Conservation (phyloP, 2,888 invertebrate species). For the Taphrorychus bicolor region DNA sequence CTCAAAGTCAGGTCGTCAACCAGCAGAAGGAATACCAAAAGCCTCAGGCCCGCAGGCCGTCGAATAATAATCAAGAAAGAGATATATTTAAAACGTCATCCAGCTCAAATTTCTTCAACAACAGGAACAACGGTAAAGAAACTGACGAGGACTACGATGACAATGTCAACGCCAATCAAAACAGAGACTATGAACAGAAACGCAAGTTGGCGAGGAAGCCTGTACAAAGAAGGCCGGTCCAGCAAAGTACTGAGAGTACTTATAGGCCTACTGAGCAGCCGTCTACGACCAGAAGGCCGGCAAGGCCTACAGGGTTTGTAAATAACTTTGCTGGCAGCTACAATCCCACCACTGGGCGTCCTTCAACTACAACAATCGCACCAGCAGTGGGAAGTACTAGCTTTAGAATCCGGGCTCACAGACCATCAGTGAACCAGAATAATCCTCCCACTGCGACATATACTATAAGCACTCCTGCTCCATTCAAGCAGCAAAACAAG, state of each 20-base stretch:
- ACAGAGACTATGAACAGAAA: slow-evolving; percentile 57
- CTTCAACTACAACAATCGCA: slow-evolving; percentile 46
- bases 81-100: slow-evolving; percentile 75
- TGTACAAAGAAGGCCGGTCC: slow-evolving; percentile 55
- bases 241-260: slow-evolving; percentile 44
- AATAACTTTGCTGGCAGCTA: slow-evolving; percentile 62
- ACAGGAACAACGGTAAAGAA: slow-evolving; percentile 67
- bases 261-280: slow-evolving; percentile 40
- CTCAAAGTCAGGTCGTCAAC: slow-evolving; percentile 57
- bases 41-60: slow-evolving; percentile 43
- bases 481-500: slow-evolving; percentile 54
- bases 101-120: slow-evolving; percentile 79
- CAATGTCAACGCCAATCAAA: slow-evolving; percentile 60
- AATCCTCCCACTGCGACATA: slow-evolving; percentile 47
- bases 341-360: slow-evolving; percentile 61
- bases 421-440: slow-evolving; percentile 37
- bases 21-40: slow-evolving; percentile 55
- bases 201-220: slow-evolving; percentile 59
- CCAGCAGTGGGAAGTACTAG: slow-evolving; percentile 53
- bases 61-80: slow-evolving; percentile 52
- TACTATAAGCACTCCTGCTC: slow-evolving; percentile 57
- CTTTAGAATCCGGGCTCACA: slow-evolving; percentile 43
- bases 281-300: slow-evolving; percentile 51
- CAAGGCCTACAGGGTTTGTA: slow-evolving; percentile 54
- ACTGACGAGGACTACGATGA: slow-evolving; percentile 63